phyloP scores from a whole-genome alignment of 2,888 invertebrate species.

The Chrysodeixis includens region DNA sequence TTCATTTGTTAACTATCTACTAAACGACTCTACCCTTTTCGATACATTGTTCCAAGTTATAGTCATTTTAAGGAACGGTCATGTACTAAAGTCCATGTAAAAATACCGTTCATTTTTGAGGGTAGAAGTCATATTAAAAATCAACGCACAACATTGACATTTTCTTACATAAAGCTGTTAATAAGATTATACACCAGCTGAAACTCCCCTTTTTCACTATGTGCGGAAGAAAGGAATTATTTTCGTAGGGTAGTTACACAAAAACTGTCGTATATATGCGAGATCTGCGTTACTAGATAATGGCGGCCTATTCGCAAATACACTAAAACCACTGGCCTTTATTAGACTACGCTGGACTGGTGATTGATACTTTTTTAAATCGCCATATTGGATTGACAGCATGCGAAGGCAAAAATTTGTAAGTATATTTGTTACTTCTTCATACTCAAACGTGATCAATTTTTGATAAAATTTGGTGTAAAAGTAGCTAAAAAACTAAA shows the following conservation, averaged over 20 bases:
- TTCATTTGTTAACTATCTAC: constrained; percentile 37
- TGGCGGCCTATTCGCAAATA: background rate
- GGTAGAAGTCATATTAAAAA: background rate
- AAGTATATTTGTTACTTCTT: no score
- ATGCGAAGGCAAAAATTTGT: no score
- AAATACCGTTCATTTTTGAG: background rate
- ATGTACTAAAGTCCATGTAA: background rate
- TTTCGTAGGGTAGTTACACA: background rate
- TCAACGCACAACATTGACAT: background rate
- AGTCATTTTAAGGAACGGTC: background rate
- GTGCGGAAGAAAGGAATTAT: background rate
- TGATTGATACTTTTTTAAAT: no score
- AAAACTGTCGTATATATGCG: background rate
- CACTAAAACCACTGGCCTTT: background rate
- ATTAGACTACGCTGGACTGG: no score
- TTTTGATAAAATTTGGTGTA: no score
- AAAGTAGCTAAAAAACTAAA: no score
- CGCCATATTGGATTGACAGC: no score
- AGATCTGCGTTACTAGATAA: background rate
- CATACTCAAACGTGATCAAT: no score
- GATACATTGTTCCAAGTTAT: background rate
- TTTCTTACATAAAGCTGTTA: background rate
- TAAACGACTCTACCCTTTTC: constrained; percentile 1
- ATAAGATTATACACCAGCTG: no score
- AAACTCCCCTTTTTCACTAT: no score